Base-by-base conservation (phyloP, 2,113 vertebrate species). In the Boleophthalmus pectinirostris region DNA sequence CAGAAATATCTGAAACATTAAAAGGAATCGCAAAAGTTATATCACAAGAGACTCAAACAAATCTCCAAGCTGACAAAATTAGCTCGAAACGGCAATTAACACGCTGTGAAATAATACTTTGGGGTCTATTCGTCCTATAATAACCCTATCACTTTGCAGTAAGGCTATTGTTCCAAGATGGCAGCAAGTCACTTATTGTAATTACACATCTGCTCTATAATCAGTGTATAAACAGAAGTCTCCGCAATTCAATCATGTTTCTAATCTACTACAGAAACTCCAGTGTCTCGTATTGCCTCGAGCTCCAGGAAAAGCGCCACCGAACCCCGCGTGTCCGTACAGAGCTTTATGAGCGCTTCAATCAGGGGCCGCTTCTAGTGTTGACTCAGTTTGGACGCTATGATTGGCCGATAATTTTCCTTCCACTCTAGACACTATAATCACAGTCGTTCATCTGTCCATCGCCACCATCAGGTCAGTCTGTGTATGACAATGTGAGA, bases 341-440 rank as follows among this genome's bases (percentile, higher is more conserved):
- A 14, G 70, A 57, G 64, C 66, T 68, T 63, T 20, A 57, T 21
- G 35, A 35, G 23, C 7, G 65, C 38, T n/a, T 64, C 67, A 68
- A 79, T 72, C 18, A 49, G 45, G 56, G 10, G 47, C 70, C 25
- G 64, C 79, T 45, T 38, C 57, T 54, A 46, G 23, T 29, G 46
- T 63, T 56, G 23, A 46, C 45, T 29, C n/a, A 15, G 64, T 25
- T 12, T 54, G 65, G 67, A 51, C 53, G 38, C 16, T 12, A 58
- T 24, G 65, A 85, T 71, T 72, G 75, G 53, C 61, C 71, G 53
- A 68, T 74, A 33, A 68, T 77, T 81, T 73, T 16, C 53, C 46
- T 58, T 61, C 66, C 69, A 68, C 73, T 77, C 23, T 0, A 74
- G 38, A 74, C 23, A 47, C 13, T 70, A 47, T 68, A 78, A 83